phyloP scores from a whole-genome alignment of 2,113 vertebrate species.

The Nesogale talazaci region DNA sequence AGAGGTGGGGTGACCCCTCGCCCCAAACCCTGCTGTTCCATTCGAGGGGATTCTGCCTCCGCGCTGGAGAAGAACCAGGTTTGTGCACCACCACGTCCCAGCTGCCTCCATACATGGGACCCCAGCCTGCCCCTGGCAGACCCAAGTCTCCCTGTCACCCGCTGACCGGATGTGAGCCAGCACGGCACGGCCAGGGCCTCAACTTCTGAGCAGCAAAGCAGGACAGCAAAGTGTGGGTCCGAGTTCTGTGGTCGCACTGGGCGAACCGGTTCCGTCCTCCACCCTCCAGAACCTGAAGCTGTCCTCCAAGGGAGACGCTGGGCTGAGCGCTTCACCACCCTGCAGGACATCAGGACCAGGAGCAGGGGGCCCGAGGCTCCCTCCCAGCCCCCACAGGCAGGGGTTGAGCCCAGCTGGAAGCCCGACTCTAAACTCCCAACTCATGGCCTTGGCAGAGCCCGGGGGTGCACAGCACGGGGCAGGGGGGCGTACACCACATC shows the following conservation, averaged over 20 bases:
- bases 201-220: accelerated
- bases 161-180: too few species aligned
- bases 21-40: too few species aligned
- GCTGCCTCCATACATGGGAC: too few species aligned
- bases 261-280: too few species aligned
- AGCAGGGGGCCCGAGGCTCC: background rate
- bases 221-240: too few species aligned
- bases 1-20: background rate
- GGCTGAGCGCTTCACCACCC: background rate
- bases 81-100: too few species aligned
- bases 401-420: background rate
- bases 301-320: background rate
- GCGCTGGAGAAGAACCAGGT: too few species aligned
- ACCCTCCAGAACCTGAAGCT: background rate
- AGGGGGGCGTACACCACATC: background rate
- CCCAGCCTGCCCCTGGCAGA: too few species aligned
- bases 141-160: too few species aligned
- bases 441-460: accelerated
- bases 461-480: background rate
- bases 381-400: too few species aligned
- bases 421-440: background rate
- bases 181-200: background rate
- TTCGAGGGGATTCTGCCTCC: too few species aligned
- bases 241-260: background rate
- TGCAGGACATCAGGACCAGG: too few species aligned